Evolutionary conservation across 2,113 vertebrate species (phyloP).

Genomic region (Pogona vitticeps): DNA sequence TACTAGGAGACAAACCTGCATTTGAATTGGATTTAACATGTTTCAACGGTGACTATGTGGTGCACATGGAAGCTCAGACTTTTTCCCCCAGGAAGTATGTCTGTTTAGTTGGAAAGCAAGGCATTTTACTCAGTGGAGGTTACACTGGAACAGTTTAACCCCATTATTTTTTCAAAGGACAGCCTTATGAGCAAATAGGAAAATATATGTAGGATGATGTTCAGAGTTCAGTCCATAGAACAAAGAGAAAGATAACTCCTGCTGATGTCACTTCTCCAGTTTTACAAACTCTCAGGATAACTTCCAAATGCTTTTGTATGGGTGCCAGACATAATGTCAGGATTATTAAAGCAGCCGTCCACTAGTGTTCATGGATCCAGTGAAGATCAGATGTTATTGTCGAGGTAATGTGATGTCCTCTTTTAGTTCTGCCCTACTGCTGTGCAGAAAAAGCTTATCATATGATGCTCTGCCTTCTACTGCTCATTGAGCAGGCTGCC

Average conservation of each 20-base stretch:
- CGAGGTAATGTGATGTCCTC: not conserved
- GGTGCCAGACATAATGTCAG: not conserved
- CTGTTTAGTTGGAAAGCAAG: too few species aligned
- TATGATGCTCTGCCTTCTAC: not conserved
- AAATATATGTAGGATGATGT: not conserved
- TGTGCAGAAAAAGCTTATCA: not conserved
- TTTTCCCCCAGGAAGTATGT: too few species aligned
- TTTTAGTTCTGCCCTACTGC: not conserved
- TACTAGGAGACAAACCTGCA: too few species aligned
- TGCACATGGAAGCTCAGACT: too few species aligned
- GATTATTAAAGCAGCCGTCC: not conserved
- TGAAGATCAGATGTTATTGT: not conserved
- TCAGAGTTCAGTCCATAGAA: not conserved
- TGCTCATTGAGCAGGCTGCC: not conserved
- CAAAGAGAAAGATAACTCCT: not conserved
- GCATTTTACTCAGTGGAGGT: too few species aligned
- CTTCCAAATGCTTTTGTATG: not conserved
- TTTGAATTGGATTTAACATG: too few species aligned
- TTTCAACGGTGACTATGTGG: too few species aligned
- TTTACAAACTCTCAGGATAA: not conserved
- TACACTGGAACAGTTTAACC: not conserved
- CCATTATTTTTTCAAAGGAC: not conserved
- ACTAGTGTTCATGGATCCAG: not conserved
- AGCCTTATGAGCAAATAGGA: not conserved
- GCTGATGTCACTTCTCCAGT: not conserved